Evolutionary conservation across 2,888 invertebrate genomes (phyloP), one percentile per base, ranked within the genome.

Genomic region (Eupithecia centaureata): DNA sequence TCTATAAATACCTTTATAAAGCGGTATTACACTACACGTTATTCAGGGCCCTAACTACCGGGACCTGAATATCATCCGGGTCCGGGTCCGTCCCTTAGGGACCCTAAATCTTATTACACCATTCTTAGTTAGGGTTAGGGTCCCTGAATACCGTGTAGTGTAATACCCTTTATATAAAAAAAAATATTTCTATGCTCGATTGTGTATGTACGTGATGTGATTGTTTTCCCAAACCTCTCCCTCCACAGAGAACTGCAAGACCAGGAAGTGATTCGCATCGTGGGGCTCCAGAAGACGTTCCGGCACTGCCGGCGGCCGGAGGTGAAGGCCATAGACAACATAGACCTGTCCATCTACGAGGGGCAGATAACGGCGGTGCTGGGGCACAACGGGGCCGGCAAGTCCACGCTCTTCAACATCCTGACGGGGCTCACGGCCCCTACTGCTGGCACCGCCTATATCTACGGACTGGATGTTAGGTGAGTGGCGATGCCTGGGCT

Each of bases 351-450:
- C 66, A 96, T 97, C 72, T 97, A 97, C 88, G 97, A 97, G 83
- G 97, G 94, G 0, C 97, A 97, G 86, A 97, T 97, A 71, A 97
- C 97, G 0, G 97, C 97, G 0, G 95, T 97, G 27, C 88, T 97
- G 69, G 97, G 97, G 0, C 97, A 97, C 79, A 97, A 97, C 80
- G 97, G 97, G 0, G 97, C 97, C 42, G 97, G 97, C 5, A 97
- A 98, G 87, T 97, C 97, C 0, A 97, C 97, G 0, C 90, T 97
- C 10, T 96, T 98, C 83, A 97, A 97, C 78, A 97, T 98, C 74
- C 87, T 98, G 22, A 97, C 97, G 2, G 97, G 98, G 0, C 84
- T 96, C n/a, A 96, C 96, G 0, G 91, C 95, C 1, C 96, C 97
- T 0, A 95, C 96, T 0, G 94, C 95, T 70, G 96, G 96, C 0